A percentile compares a stretch with the other conserved stretches of the same genome.
These are phyloP conservation scores for Rhipidura dahli DNA, from an alignment of 2,113 vertebrate species.

Conservation along the genomic window DNA sequence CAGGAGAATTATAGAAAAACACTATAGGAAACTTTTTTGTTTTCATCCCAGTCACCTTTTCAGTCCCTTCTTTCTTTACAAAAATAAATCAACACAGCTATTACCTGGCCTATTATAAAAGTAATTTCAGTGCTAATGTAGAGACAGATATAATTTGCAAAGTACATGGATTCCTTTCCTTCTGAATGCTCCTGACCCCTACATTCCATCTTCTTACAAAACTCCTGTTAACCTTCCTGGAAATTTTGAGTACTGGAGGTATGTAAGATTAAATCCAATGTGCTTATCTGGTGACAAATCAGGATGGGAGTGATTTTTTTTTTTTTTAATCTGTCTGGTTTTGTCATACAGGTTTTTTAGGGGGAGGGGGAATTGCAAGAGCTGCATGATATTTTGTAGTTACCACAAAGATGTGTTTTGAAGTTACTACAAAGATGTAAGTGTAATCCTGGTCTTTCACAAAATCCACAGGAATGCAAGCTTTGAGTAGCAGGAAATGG, in stretches of 20 bases:
- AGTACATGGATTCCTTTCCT: conserved; percentile 29
- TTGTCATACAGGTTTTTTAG: neutral
- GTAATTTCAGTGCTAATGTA: neutral
- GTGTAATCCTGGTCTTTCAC: neutral
- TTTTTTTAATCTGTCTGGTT: neutral
- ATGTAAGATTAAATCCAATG: conserved; percentile 4
- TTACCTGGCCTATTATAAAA: neutral
- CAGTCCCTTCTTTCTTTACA: neutral
- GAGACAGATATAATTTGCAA: neutral
- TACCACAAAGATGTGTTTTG: neutral
- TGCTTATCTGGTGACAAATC: neutral
- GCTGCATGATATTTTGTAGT: neutral
- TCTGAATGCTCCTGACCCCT: conserved; percentile 20
- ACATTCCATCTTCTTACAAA: conserved; percentile 37
- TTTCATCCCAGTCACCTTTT: neutral
- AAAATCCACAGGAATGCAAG: neutral
- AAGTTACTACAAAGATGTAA: neutral
- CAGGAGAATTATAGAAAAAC: neutral
- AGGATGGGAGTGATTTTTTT: neutral
- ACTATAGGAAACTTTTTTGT: neutral
- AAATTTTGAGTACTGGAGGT: conserved; percentile 14
- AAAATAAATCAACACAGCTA: neutral
- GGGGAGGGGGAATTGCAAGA: neutral
- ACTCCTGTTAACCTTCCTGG: conserved; percentile 18
- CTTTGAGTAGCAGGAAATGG: neutral